Evolutionary conservation across 1,140 invertebrate genomes (phyloP), one percentile per base, ranked within the genome.

Genomic region (Alviniconcha marisindica): DNA sequence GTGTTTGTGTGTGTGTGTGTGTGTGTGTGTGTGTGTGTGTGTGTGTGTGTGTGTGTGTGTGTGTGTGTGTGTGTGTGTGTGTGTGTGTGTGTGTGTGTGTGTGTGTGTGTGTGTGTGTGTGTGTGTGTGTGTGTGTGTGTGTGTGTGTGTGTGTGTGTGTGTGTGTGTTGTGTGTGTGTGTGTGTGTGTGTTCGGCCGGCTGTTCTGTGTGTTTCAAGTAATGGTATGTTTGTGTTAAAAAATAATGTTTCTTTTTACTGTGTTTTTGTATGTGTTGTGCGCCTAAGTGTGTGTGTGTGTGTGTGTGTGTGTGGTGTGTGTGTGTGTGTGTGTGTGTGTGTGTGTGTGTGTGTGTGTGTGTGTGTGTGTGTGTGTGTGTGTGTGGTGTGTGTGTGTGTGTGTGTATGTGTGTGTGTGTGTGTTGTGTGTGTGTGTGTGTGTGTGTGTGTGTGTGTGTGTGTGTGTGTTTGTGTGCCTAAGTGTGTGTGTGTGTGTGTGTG

Each of bases 61-160:
- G 63, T 66, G n/a, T 66, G n/a, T 66, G n/a, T 66, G 63, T 66
- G n/a, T 66, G 63, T 66, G n/a, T 66, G 63, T 66, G 63, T 66
- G 31, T 66, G 63, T 66, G 63, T 66, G 63, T 66, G 63, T 66
- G 63, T 33, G n/a, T 66, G 63, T 66, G 63, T 66, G 63, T 66
- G n/a, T 66, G 63, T 66, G n/a, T 66, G n/a, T 66, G n/a, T 66
- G 63, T 66, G n/a, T 66, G 63, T 66, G n/a, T 66, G 63, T 66
- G 63, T 66, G 31, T 66, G 63, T 66, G 63, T 66, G 63, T 66
- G 63, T 66, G 63, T 33, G n/a, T 66, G 63, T 66, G 63, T 28
- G 63, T 66, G 31, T 66, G 63, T 66, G 63, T 48, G 7, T 10
- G 44, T 48, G 5, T 10, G 18, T 48, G 44, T 48, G 5, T 48